phyloP scores from a whole-genome alignment of 1,140 invertebrate genomes.

The Bactericera cockerelli region DNA sequence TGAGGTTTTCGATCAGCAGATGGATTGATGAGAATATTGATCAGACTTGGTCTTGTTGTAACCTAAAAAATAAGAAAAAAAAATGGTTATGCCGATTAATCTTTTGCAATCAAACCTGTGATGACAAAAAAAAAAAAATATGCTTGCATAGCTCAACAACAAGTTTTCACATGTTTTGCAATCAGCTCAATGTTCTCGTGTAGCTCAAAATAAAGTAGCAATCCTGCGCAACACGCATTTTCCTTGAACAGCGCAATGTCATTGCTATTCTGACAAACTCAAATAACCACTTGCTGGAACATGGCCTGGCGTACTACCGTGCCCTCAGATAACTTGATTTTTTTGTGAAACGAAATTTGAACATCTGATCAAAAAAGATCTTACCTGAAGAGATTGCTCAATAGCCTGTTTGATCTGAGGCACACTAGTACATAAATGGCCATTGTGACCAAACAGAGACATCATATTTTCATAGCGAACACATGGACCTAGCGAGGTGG shows the following conservation, averaged over 20 bases:
- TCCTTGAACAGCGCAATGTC: too few relatives aligned
- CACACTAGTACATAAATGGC: constrained; percentile 61
- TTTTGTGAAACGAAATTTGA: too few relatives aligned
- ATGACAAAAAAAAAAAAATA: too few relatives aligned
- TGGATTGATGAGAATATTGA: constrained; percentile 82
- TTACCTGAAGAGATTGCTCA: constrained; percentile 42
- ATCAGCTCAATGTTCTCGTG: neutral
- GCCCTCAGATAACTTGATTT: too few relatives aligned
- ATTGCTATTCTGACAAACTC: too few relatives aligned
- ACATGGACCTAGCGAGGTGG: constrained; percentile 55
- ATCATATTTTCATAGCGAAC: constrained; percentile 81
- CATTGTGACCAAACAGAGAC: constrained; percentile 62
- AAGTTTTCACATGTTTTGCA: neutral
- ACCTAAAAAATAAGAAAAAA: constrained; percentile 28
- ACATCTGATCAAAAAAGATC: too few relatives aligned
- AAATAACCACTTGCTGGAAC: too few relatives aligned
- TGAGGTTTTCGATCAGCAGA: constrained; percentile 78
- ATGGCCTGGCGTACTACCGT: too few relatives aligned
- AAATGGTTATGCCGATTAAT: too few relatives aligned
- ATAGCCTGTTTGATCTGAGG: constrained; percentile 56
- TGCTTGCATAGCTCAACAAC: neutral
- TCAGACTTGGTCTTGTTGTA: constrained; percentile 59
- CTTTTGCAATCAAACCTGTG: neutral
- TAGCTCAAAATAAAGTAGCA: too few relatives aligned
- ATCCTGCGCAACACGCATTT: too few relatives aligned